These are phyloP conservation scores for Numenius phaeopus DNA, from an alignment of 2,797 vertebrate species.

Conservation along the genomic window DNA sequence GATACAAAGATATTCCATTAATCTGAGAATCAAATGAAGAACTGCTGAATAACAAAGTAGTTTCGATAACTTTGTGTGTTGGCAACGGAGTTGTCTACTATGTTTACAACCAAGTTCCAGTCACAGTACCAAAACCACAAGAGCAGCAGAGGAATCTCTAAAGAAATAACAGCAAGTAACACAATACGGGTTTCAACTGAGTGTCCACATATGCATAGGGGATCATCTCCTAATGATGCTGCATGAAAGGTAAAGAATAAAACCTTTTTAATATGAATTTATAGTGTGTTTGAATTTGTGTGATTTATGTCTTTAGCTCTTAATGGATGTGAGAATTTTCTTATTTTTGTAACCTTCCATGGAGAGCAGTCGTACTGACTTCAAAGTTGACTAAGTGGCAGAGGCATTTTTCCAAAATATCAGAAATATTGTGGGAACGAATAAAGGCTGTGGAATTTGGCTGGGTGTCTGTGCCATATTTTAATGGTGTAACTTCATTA, in stretches of 20 bases:
- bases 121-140: neutral
- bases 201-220: neutral
- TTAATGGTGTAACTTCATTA: neutral
- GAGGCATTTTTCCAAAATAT: neutral
- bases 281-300: neutral
- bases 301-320: neutral
- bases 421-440: neutral
- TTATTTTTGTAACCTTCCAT: neutral
- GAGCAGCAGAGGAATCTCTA: neutral
- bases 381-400: neutral
- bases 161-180: neutral
- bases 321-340: neutral
- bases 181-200: fast-evolving
- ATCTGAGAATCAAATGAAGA: neutral
- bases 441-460: neutral
- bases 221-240: neutral
- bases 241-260: neutral
- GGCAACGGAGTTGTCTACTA: neutral
- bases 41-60: neutral
- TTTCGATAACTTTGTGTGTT: neutral
- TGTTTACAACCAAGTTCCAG: neutral
- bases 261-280: neutral
- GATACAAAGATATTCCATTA: neutral
- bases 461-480: neutral
- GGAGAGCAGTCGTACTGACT: neutral